Percentiles rank a stretch among this genome's conserved stretches.
Conservation (phyloP, 1,140 invertebrate genomes). For the Atta cephalotes region DNA sequence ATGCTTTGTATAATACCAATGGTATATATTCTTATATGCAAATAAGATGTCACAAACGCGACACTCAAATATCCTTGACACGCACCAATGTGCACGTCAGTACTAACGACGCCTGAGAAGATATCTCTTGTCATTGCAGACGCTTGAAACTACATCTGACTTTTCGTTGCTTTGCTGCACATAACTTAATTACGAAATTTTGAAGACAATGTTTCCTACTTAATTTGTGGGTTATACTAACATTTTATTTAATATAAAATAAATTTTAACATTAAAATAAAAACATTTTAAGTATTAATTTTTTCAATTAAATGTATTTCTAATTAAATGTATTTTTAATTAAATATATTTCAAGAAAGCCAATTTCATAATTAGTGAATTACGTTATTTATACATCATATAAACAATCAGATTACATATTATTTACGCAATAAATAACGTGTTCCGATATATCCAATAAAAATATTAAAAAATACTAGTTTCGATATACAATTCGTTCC, state of each 20-base stretch:
- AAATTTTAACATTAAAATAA: not conserved
- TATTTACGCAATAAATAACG: not conserved
- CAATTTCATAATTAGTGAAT: not conserved
- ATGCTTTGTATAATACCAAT: conserved; percentile 7
- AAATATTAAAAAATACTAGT: not conserved
- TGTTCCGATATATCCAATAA: not conserved
- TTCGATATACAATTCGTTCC: not conserved
- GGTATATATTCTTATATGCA: conserved; percentile 68
- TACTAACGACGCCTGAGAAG: not conserved
- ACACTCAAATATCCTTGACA: conserved; percentile 60
- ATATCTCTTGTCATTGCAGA: not conserved
- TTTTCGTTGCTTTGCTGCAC: not conserved
- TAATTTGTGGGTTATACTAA: not conserved
- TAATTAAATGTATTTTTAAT: not conserved
- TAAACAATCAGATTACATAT: not conserved
- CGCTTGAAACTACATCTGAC: not conserved
- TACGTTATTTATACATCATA: not conserved
- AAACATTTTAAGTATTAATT: not conserved
- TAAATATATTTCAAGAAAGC: not conserved
- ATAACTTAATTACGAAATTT: not conserved
- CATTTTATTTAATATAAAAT: not conserved
- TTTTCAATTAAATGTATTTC: not conserved
- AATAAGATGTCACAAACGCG: conserved; percentile 71
- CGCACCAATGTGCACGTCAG: conserved; percentile 9
- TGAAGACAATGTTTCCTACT: not conserved